Evolutionary conservation across 2,888 invertebrate species (phyloP), one percentile per base, ranked within the genome.

Genomic region (Amphipoea oculea): DNA sequence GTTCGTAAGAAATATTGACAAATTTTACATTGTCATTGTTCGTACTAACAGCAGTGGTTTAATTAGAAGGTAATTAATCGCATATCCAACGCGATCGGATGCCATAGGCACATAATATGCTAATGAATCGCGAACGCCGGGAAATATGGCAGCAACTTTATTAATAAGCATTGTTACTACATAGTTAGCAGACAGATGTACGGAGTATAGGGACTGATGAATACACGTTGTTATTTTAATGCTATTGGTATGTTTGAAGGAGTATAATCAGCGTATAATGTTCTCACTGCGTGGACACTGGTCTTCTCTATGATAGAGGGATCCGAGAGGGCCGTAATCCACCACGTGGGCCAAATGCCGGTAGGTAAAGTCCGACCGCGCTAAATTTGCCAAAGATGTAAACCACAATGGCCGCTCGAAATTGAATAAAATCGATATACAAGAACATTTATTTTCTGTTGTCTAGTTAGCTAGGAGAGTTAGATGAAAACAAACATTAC

Each of bases 101-200:
- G 74, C 73, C 68, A 70, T 71, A 36, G 17, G 45, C 54, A 60
- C 45, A 69, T 73, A 54, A 67, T 74, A 67, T 57, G 66, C 74
- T 67, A 77, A 84, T 81, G 84, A 87, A 87, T 74, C 51, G 54
- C 36, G 69, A 63, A 76, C 71, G 23, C 20, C 60, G 40, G 29
- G 40, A 51, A 74, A 73, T 69, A 42, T 77, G 66, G 68, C 29
- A 45, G 60, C 29, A 84, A 85, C 76, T 85, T 87, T 77, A 72
- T 54, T 84, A 79, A 87, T 85, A 69, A 84, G 66, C 87, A 84
- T 77, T 84, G 74, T 86, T 69, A 57, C 29, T 1, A 45, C 45
- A 45, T 51, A 68, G 78, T 83, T 73, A 36, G n/a, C 14, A 54
- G 54, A 63, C 62, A 79, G 66, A 29, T 71, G 62, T 36, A 40